Conservation (phyloP, 2,113 vertebrate genomes). For the Tragelaphus buxtoni region DNA sequence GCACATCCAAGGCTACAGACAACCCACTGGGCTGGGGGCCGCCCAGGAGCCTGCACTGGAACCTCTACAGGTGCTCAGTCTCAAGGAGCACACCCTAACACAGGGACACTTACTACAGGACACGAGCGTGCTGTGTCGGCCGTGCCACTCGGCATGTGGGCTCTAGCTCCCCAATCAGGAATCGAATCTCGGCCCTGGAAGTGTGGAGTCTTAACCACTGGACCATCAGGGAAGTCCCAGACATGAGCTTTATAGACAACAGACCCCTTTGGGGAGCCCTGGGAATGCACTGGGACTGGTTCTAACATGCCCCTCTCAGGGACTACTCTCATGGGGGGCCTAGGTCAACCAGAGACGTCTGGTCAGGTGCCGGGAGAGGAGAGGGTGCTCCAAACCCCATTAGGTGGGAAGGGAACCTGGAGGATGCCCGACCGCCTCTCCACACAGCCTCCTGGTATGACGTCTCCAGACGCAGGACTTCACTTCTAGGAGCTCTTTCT, state of each 20-base stretch:
- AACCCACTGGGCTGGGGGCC: background rate
- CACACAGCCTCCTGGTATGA: background rate
- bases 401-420: background rate
- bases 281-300: background rate
- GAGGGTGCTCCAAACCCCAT: background rate
- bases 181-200: background rate
- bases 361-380: background rate
- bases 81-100: background rate
- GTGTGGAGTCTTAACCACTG: background rate
- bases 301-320: background rate
- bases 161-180: background rate
- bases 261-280: background rate
- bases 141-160: accelerated
- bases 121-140: background rate
- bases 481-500: background rate
- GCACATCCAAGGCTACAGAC: background rate
- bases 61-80: background rate
- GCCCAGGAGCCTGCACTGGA: background rate
- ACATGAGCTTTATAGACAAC: background rate
- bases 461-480: background rate
- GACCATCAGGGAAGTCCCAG: background rate
- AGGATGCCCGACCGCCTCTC: background rate
- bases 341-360: background rate
- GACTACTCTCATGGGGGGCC: background rate
- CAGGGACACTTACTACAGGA: background rate